phyloP scores from a whole-genome alignment of 2,113 vertebrate genomes.

The Kryptolebias marmoratus region DNA sequence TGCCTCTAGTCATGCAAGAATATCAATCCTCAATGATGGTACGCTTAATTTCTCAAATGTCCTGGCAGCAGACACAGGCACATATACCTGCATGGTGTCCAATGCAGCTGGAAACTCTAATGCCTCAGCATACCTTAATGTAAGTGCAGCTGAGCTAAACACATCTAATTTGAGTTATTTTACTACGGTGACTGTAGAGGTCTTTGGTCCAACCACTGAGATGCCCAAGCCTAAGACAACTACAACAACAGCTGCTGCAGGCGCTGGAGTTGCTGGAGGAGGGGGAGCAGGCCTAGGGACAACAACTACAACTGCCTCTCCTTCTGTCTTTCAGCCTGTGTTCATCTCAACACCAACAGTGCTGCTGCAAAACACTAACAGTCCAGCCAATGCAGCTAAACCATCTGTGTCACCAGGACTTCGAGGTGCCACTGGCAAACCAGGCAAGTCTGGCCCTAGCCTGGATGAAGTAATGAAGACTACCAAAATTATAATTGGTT shows the following conservation, averaged over 20 bases:
- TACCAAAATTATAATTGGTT: slow-evolving; percentile 99
- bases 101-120: slow-evolving; percentile 97
- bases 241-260: slow-evolving; percentile 77
- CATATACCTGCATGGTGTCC: slow-evolving; percentile 98
- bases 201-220: slow-evolving; percentile 88
- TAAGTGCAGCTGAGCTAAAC: slow-evolving; percentile 95
- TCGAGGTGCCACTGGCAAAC: slow-evolving; percentile 82
- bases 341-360: slow-evolving; percentile 96
- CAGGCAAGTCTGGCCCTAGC: slow-evolving; percentile 85
- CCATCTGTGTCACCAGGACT: slow-evolving; percentile 81
- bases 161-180: slow-evolving; percentile 98
- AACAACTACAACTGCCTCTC: slow-evolving; percentile 86
- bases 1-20: slow-evolving; percentile 89
- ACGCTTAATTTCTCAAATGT: slow-evolving; percentile 97
- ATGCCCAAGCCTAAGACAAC: slow-evolving; percentile 89
- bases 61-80: slow-evolving; percentile 88
- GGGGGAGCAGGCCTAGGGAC: slow-evolving; percentile 62
- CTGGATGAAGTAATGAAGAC: slow-evolving; percentile 99
- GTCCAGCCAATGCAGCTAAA: slow-evolving; percentile 81
- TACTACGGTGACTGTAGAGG: slow-evolving; percentile 96
- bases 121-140: slow-evolving; percentile 97
- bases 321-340: slow-evolving; percentile 93
- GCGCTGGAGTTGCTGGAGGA: slow-evolving; percentile 64
- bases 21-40: slow-evolving; percentile 93
- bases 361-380: slow-evolving; percentile 88